Evolutionary conservation across 2,113 vertebrate genomes (phyloP).

Genomic region (Dicentrarchus labrax): DNA sequence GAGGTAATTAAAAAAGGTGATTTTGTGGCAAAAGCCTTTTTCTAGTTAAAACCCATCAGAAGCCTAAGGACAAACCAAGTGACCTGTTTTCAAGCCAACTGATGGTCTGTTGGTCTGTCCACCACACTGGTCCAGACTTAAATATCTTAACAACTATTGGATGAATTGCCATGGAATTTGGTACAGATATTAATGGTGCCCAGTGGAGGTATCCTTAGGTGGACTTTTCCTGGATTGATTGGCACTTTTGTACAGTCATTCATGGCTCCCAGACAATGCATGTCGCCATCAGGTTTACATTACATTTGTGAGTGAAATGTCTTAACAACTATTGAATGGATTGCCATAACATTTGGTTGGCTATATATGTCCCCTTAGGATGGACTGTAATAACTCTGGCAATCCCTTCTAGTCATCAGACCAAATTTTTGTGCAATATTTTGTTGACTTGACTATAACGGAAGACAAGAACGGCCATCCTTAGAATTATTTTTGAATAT

Average conservation of each 20-base stretch:
- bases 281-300: background rate
- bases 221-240: background rate
- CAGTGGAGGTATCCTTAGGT: background rate
- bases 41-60: background rate
- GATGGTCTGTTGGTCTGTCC: background rate
- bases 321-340: too few relatives aligned
- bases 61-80: background rate
- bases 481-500: too few relatives aligned
- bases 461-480: too few relatives aligned
- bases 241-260: background rate
- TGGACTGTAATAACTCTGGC: background rate
- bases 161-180: background rate
- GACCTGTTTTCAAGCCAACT: background rate
- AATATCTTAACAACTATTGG: background rate
- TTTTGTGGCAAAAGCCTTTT: slow-evolving; percentile 4
- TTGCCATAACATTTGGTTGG: background rate
- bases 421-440: background rate
- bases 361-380: too few relatives aligned
- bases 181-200: background rate
- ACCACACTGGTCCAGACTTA: background rate
- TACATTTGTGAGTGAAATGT: background rate
- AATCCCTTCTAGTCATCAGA: background rate
- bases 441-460: background rate
- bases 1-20: background rate
- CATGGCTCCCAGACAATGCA: background rate